Base-by-base conservation (phyloP, 2,888 invertebrate genomes). In the Eupithecia vulgata region DNA sequence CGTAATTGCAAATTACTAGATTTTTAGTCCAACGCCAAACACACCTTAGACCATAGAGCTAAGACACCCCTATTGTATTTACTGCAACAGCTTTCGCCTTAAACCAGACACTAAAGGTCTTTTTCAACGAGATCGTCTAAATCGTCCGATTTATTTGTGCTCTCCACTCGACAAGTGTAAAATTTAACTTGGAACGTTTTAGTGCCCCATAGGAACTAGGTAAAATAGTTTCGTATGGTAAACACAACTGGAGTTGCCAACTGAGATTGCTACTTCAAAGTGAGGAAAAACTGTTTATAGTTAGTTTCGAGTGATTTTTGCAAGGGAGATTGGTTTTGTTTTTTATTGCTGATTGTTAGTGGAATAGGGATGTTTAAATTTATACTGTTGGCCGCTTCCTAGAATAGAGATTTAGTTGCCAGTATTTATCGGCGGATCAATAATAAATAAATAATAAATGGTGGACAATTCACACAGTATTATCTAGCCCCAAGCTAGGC, bases 61-160 rank as follows among this genome's bases (percentile, higher is more conserved):
- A 25, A 65, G 65, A 21, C 65, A 65, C 13, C 65, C 65, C 65
- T 65, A 65, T 40, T 42, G 12, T 65, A 21, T 59, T 68, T 40
- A 52, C 70, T 15, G 42, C 71, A 21, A 77, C 21, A 34, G 3
- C 40, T 69, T 76, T 17, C 67, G 42, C 2, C 67, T 71, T 76
- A 37, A 66, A 59, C 80, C 80, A 73, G 17, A 1, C 67, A 65
- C 70, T 73, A 73, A 82, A 81, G 82, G 76, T 72, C 74, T 65
- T 62, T 70, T 67, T 76, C 76, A 80, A 76, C 80, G 80, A 81
- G 81, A 84, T 83, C 84, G 81, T 83, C 83, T 85, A 87, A 88
- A 90, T 87, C 86, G 84, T 77, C 84, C 87, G 87, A 88, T 90
- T 90, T 89, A 90, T 89, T 86, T 86, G 85, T 85, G 83, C 84